Conservation (phyloP, 1,140 invertebrate genomes). For the Eurosta solidaginis region DNA sequence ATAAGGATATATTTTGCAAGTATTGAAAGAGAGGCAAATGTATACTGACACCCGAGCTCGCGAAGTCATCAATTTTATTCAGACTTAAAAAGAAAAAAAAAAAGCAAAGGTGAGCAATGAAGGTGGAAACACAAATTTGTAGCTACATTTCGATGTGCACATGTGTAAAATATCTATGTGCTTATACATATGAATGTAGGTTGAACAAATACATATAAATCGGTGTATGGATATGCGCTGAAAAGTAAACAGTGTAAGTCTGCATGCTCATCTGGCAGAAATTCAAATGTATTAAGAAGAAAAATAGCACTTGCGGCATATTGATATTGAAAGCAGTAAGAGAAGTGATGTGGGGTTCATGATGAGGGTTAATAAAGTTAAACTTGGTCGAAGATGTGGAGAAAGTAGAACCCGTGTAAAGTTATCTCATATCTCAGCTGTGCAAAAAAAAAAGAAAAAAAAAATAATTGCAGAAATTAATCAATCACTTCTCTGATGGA, state of each 20-base stretch:
- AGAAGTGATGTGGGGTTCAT: neutral
- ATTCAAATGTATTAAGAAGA: neutral
- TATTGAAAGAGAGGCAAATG: neutral
- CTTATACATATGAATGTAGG: no score
- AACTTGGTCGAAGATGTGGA: no score
- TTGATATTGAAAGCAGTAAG: neutral
- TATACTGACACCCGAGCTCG: neutral
- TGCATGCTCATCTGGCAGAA: slow-evolving; percentile 10
- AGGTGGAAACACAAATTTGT: neutral
- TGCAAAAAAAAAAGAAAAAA: no score
- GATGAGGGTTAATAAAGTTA: no score
- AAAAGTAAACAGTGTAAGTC: neutral
- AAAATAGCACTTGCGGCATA: neutral
- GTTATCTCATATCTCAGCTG: no score
- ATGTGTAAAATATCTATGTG: neutral
- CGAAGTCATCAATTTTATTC: slow-evolving; percentile 2
- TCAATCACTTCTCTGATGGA: no score
- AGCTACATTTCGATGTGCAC: neutral
- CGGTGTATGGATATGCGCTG: no score
- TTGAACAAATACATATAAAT: no score
- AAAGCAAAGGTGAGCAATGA: neutral
- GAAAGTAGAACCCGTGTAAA: no score
- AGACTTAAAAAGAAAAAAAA: neutral
- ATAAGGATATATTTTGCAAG: neutral
- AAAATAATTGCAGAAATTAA: no score